Evolutionary conservation across 1,140 invertebrate genomes (phyloP), one percentile per base, ranked within the genome.

Genomic region (Gryllus bimaculatus): DNA sequence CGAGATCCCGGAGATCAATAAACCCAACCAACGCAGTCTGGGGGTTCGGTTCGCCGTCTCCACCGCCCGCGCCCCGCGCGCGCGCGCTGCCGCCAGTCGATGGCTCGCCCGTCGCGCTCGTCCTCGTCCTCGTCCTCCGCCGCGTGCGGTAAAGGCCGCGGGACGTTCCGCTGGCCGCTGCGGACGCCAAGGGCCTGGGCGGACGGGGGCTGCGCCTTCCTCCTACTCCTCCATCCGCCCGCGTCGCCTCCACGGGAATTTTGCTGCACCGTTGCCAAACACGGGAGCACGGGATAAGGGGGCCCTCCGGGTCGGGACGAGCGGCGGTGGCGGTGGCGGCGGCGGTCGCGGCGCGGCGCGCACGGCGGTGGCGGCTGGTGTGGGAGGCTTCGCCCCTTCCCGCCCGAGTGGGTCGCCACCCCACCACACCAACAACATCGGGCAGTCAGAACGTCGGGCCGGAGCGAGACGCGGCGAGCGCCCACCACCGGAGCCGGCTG

Each of bases 401-500:
- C 81, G 83, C 84, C 74, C 81, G 83, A 81, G 81, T 49, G 75
- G 80, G 82, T 80, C 79, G 73, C 74, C 78, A 39, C 80, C 76
- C 77, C 78, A 74, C 74, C 12, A 48, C 78, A 76, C 80, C 79
- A 78, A 79, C 78, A 79, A 78, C 79, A 47, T 49, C 73, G 66
- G 73, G 78, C 73, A 39, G 47, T 49, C 47, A 73, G 48, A 75
- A 73, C 73, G 78, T 48, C 26, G 73, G 54, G 78, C 21, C 47
- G 78, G 21, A 75, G 26, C 73, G 47, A 48, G 47, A 75, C 20
- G n/a, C 81, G 82, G 81, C 82, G 48, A 79, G 47, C 78, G 26
- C 6, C 73, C n/a, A 4, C 21, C 47, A n/a, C n/a, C 13, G 73
- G 15, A 47, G 79, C 80, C n/a, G 82, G 87, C 91, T 89, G 88